Evolutionary conservation across 2,113 vertebrate genomes (phyloP), one percentile per base, ranked within the genome.

Genomic region (Campylomormyrus tamandua): DNA sequence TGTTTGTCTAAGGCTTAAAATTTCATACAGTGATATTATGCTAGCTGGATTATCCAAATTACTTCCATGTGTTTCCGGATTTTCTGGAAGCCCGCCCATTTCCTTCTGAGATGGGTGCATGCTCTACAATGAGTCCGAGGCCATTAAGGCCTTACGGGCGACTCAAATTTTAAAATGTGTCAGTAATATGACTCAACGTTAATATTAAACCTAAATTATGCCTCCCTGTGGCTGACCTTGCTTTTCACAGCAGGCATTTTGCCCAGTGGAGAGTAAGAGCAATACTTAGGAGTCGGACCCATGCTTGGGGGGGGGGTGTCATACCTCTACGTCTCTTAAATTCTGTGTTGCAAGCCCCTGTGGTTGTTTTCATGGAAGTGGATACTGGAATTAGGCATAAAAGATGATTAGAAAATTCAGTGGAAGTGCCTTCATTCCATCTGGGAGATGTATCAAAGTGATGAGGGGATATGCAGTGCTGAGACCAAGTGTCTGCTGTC

Each of bases 121-220:
- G 92, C 83, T 77, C 89, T 90, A 90, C 90, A 89, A 88, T 89
- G 42, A 83, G 62, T 50, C 70, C 24, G 42, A 56, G 35, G 48
- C 84, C 89, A 88, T 89, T 91, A 91, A 91, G 91, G 70, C 7
- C 88, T 52, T 49, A 90, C 45, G n/a, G 89, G 89, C 45, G 24
- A 66, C 90, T 91, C 27, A 52, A 92, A 91, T 91, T 87, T 92
- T 91, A 83, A 83, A 0, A 11, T 24, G 77, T 91, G 77, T 87
- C 89, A 62, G 90, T 90, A 31, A 35, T 89, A 90, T 92, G 92
- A 92, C 80, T 87, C 62, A 90, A 86, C 87, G 84, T 91, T 91
- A 91, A 88, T 90, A 91, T 92, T 92, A 1, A 93, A 91, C 87
- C 91, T 93, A 92, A 96, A 95, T 95, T 91, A 93, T 91, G 91